A percentile compares a stretch with the other conserved stretches of the same genome.
Evolutionary conservation across 2,888 invertebrate species (phyloP).

Genomic region (Caenorhabditis sp.): DNA sequence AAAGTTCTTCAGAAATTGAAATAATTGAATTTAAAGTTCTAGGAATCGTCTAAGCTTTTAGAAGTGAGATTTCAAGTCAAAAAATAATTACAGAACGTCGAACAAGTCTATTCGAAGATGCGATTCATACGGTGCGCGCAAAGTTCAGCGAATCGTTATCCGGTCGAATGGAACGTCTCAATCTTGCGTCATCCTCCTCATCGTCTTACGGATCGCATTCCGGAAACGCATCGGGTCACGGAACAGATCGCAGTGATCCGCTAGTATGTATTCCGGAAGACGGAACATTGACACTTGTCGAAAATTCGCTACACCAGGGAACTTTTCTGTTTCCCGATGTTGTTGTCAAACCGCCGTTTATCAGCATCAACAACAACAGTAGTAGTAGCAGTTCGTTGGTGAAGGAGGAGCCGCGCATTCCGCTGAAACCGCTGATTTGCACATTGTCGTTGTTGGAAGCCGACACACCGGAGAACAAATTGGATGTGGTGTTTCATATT

Average conservation of each 20-base stretch:
- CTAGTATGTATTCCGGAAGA: slow-evolving; percentile 45
- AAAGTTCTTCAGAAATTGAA: too few relatives aligned
- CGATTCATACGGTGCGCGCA: slow-evolving; percentile 59
- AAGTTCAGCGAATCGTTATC: slow-evolving; percentile 53
- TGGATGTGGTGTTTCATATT: slow-evolving; percentile 96
- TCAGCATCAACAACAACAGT: too few relatives aligned
- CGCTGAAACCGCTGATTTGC: slow-evolving; percentile 77
- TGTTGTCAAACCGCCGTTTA: not conserved
- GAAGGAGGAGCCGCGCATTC: slow-evolving; percentile 49
- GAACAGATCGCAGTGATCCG: slow-evolving; percentile 16
- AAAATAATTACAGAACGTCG: slow-evolving; percentile 59
- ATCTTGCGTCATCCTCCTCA: not conserved
- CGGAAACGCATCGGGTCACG: slow-evolving; percentile 14
- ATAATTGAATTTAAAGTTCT: too few relatives aligned
- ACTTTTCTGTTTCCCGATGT: not conserved
- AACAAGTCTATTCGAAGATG: slow-evolving; percentile 63
- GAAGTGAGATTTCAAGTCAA: too few relatives aligned
- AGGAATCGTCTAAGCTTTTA: too few relatives aligned
- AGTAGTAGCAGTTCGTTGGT: not conserved
- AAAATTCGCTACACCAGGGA: not conserved
- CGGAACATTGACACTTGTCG: slow-evolving; percentile 12
- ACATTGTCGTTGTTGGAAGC: slow-evolving; percentile 93
- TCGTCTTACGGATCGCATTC: not conserved
- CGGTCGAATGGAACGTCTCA: slow-evolving; percentile 41
- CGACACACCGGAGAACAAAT: slow-evolving; percentile 92